Conservation (phyloP, 2,113 vertebrate genomes). For the Phrynosoma platyrhinos region DNA sequence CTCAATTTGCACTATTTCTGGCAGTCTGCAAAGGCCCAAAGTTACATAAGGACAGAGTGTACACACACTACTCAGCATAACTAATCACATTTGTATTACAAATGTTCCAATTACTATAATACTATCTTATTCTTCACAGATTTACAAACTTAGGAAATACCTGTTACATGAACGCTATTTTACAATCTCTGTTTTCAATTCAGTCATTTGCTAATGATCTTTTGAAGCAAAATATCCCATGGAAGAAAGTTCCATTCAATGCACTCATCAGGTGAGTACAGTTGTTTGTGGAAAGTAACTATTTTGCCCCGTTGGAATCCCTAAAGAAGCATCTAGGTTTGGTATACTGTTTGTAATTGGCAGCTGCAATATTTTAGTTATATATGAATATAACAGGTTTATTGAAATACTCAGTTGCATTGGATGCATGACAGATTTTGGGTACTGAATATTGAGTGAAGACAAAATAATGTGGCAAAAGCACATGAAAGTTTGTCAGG, state of each 20-base stretch:
- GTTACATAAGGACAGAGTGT: background rate
- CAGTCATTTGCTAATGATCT: conserved; percentile 96
- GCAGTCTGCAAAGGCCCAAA: too few relatives aligned
- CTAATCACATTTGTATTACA: background rate
- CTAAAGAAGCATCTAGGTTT: background rate
- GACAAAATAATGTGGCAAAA: background rate
- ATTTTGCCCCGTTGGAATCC: background rate
- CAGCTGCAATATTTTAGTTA: background rate
- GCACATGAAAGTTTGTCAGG: background rate
- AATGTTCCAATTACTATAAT: background rate
- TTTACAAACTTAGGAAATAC: conserved; percentile 99
- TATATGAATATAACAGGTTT: background rate
- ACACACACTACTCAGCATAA: background rate
- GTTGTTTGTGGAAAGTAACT: conserved; percentile 18
- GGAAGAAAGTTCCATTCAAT: conserved; percentile 94
- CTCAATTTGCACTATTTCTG: too few relatives aligned
- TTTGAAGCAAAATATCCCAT: conserved; percentile 94
- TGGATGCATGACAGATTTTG: too few relatives aligned
- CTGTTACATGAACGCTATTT: conserved; percentile 99
- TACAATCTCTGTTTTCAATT: conserved; percentile 97
- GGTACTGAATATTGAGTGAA: background rate
- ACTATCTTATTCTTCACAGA: conserved; percentile 71
- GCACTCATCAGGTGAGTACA: conserved; percentile 90
- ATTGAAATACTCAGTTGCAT: too few relatives aligned
- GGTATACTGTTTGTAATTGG: background rate